These are phyloP conservation scores for Invenusta paracnida DNA, from an alignment of 2,888 invertebrate genomes.

Conservation along the genomic window DNA sequence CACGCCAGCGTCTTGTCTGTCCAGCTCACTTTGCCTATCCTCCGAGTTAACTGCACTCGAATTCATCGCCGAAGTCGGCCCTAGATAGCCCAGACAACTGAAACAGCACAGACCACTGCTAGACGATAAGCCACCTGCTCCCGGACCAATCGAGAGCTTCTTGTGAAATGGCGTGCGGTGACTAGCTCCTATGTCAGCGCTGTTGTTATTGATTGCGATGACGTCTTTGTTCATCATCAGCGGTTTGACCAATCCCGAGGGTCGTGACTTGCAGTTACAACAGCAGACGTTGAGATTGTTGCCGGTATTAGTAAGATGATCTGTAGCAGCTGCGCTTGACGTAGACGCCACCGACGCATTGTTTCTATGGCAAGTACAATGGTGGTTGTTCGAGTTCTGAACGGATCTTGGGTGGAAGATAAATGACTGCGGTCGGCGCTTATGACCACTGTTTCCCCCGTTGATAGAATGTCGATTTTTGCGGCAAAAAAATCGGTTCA, in stretches of 20 bases:
- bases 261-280: background rate
- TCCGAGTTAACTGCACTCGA: conserved; percentile 4
- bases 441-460: background rate
- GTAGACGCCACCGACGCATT: too few relatives aligned
- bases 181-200: background rate
- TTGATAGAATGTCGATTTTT: background rate
- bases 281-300: background rate
- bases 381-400: background rate
- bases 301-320: background rate
- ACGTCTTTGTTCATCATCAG: background rate
- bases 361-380: background rate
- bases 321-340: background rate
- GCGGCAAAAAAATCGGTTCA: background rate
- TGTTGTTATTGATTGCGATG: background rate
- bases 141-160: background rate
- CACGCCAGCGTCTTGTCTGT: too few relatives aligned
- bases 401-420: background rate
- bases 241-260: conserved; percentile 9
- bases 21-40: too few relatives aligned
- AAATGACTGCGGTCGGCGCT: background rate
- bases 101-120: background rate
- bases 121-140: too few relatives aligned
- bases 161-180: background rate
- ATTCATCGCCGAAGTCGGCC: conserved; percentile 2
- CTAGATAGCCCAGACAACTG: conserved; percentile 12